These are phyloP conservation scores for Polydrusus tereticollis DNA, from an alignment of 2,888 invertebrate genomes.

Conservation along the genomic window DNA sequence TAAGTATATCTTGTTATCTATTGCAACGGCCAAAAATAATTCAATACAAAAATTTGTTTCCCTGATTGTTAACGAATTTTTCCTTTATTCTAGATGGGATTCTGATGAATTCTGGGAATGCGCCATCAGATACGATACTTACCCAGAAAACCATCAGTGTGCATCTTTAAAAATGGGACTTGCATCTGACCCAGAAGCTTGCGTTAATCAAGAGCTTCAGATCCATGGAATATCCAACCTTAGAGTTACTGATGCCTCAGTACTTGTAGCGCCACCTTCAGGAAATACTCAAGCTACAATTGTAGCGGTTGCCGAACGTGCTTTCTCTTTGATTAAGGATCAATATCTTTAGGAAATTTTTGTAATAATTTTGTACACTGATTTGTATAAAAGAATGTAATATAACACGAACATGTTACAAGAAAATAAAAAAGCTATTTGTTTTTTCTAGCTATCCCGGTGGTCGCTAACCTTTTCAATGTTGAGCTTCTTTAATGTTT, in stretches of 20 bases:
- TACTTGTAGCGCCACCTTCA: conserved; percentile 45
- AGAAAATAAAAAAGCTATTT: too few species aligned
- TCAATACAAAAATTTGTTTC: too few species aligned
- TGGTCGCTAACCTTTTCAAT: too few species aligned
- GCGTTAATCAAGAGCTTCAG: conserved; percentile 58
- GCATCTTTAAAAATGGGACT: conserved; percentile 86
- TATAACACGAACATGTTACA: too few species aligned
- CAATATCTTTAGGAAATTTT: conserved; percentile 1
- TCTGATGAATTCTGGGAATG: conserved; percentile 80
- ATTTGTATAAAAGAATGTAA: neutral
- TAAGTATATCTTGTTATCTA: conserved; percentile 53
- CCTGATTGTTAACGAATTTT: too few species aligned
- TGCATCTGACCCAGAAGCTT: conserved; percentile 74
- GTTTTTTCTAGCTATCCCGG: too few species aligned
- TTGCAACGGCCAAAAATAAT: too few species aligned
- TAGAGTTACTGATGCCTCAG: conserved; percentile 52
- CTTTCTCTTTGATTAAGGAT: conserved; percentile 47
- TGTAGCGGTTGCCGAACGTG: conserved; percentile 53
- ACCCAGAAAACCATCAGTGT: conserved; percentile 82
- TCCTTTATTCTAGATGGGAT: conserved; percentile 59
- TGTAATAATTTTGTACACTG: neutral
- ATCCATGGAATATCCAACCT: conserved; percentile 51
- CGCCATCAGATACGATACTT: conserved; percentile 74
- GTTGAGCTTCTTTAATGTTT: too few species aligned
- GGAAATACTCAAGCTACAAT: conserved; percentile 50